Base-by-base conservation (phyloP, 2,797 vertebrate genomes). In the Liasis olivaceus region DNA sequence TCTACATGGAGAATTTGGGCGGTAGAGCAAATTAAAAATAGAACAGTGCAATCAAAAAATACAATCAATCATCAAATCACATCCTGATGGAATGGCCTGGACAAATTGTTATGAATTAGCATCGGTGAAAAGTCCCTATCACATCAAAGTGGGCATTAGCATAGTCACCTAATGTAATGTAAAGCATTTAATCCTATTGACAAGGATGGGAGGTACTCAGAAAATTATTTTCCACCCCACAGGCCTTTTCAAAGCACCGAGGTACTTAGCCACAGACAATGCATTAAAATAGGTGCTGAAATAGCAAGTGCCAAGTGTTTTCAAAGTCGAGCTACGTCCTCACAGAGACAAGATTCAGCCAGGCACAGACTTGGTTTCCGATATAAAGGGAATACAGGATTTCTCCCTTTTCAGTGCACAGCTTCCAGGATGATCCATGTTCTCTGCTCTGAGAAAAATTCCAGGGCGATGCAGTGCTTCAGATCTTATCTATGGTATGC, bases 271-370 rank as follows among this genome's bases (percentile, higher is more conserved):
- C 26, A 31, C 22, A 3, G 24, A 81, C 59, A 17, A 63, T 22
- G 59, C 59, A 31, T 88, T 93, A 81, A 87, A 88, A 93, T 90
- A 36, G 15, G 14, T 58, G 59, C 69, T 36, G n/a, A 51, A 88
- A 54, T 12, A 47, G 72, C 51, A 28, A 15, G 13, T 85, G 51
- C 51, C 47, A 54, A 54, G 51, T 54, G 51, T 9, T 54, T 89
- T 89, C 24, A 42, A n/a, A 88, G 28, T 5, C 51, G 1, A 54
- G 51, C 8, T 51, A 51, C 7, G 51, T 51, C 51, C 7, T 51
- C 36, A 2, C 36, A 42, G 36, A 42, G 51, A 54, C 51, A 0
- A 54, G 51, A 54, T 54, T 54, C 51, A 54, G 9, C 51, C 51
- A 54, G 5, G 5, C 51, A 54, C 51, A 54, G 51, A 8, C 51